Evolutionary conservation across 35 echinoderm and acorn worm genomes (phyloP), one percentile per base, ranked within the genome.

Genomic region (Hemicentrotus pulcherrimus): DNA sequence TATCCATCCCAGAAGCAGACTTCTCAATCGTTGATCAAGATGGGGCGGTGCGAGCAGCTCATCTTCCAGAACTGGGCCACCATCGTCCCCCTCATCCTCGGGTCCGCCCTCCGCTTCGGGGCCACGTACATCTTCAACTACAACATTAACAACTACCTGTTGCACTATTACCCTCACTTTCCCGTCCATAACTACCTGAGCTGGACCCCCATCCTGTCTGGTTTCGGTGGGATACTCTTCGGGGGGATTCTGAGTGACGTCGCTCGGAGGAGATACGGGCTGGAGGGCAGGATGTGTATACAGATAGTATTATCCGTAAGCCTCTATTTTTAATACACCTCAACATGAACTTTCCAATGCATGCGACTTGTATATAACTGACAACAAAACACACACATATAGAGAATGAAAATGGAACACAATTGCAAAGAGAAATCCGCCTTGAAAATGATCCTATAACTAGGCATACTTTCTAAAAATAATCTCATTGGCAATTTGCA

Each of bases 141-240:
- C 70, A 96, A 96, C 41, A 96, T 96, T 70, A 94, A 94, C 61
- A 96, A 96, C 71, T 96, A 94, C 92, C 46, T 96, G 14, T 6
- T 86, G 31, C 41, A 94, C 32, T 94, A 94, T 31, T 94, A 96
- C 92, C 95, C 95, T 12, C 45, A 94, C 48, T 96, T 91, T 46
- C 95, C 61, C 24, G 46, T 52, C 4, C 91, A 96, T 24, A 48
- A 94, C 22, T 96, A 91, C 46, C 61, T 96, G 91, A 94, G 91
- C 10, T 96, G 95, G 95, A 86, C 46, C 31, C 95, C 95, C 50
- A 59, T 94, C 32, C 45, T 94, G 22, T 91, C 41, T 8, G 95
- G 95, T 8, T 32, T 70, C 24, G 28, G 92, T 6, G 95, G 91
- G 14, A 86, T 92, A 16, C 15, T 94, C 31, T 46, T 96, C 11